Percentiles rank a stretch among this genome's conserved stretches.
phyloP scores from a whole-genome alignment of 92 coral and sea anemone genomes.

The Phenganax subtilis region DNA sequence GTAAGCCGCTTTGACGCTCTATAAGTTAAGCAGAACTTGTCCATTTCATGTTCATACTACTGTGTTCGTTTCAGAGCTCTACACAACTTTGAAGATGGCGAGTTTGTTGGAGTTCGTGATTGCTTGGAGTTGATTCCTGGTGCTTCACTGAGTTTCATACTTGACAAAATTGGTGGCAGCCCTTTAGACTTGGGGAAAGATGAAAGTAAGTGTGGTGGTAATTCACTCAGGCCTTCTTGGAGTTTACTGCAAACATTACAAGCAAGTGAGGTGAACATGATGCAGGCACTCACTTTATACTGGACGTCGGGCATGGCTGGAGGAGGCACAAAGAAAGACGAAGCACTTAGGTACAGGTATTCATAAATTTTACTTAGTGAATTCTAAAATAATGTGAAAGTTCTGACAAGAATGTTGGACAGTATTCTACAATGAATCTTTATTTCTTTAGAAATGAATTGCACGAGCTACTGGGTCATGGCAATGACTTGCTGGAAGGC shows the following conservation, averaged over 20 bases:
- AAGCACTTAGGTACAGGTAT: conserved; percentile 26
- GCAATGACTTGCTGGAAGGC: conserved; percentile 35
- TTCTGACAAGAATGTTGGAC: neutral
- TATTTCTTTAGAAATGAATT: conserved; percentile 24
- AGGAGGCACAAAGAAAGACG: conserved; percentile 40
- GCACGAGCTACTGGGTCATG: conserved; percentile 20
- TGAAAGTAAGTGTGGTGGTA: conserved; percentile 51
- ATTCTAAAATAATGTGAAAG: too few relatives aligned
- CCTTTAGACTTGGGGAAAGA: conserved; percentile 66
- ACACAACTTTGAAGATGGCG: conserved; percentile 81
- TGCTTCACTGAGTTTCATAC: conserved; percentile 72
- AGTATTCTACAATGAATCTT: neutral
- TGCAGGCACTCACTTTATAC: conserved; percentile 83
- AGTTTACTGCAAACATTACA: conserved; percentile 59
- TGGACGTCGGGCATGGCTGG: conserved; percentile 61
- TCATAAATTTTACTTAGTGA: too few relatives aligned
- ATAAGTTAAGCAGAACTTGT: neutral
- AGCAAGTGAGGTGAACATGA: conserved; percentile 75
- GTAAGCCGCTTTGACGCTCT: neutral
- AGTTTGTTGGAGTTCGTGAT: conserved; percentile 69
- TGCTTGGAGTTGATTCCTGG: conserved; percentile 86
- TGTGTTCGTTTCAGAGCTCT: conserved; percentile 56
- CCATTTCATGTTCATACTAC: neutral
- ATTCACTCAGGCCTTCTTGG: conserved; percentile 76
- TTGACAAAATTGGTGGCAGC: conserved; percentile 73